Evolutionary conservation across 2,113 vertebrate species (phyloP).

Genomic region (Rhinoderma darwinii): DNA sequence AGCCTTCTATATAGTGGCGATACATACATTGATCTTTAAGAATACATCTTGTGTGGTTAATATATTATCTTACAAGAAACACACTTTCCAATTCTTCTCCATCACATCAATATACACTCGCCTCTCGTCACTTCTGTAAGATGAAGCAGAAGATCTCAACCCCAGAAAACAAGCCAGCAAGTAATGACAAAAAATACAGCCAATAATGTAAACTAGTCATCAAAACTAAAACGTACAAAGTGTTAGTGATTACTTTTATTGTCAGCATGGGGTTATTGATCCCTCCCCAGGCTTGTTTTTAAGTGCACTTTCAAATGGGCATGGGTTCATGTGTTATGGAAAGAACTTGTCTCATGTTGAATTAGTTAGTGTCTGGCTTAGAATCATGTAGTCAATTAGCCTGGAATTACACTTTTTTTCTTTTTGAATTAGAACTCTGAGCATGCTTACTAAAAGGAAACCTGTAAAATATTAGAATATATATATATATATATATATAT

Average conservation of each 20-base stretch:
- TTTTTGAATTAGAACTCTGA: not conserved
- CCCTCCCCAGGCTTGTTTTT: not conserved
- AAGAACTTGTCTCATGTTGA: not conserved
- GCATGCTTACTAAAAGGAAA: no score
- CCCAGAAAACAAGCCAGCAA: not conserved
- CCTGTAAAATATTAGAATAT: no score
- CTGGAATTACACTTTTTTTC: not conserved
- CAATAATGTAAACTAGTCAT: constrained; percentile 10
- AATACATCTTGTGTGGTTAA: no score
- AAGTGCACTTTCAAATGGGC: constrained; percentile 12
- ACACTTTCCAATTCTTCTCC: not conserved
- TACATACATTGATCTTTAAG: no score
- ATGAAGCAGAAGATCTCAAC: not conserved
- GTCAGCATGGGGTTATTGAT: not conserved
- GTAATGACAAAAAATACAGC: not conserved
- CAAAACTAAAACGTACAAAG: not conserved
- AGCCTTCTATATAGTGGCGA: no score
- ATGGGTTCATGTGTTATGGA: not conserved
- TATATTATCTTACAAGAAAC: no score
- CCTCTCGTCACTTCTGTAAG: not conserved
- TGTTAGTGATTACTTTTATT: not conserved
- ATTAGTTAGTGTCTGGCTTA: not conserved
- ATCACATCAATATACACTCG: not conserved
- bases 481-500: no score
- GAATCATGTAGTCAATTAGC: not conserved